A percentile compares a stretch with the other conserved stretches of the same genome.
These are phyloP conservation scores for Lepidotrigona ventralis DNA, from an alignment of 1,140 invertebrate species.

Conservation along the genomic window DNA sequence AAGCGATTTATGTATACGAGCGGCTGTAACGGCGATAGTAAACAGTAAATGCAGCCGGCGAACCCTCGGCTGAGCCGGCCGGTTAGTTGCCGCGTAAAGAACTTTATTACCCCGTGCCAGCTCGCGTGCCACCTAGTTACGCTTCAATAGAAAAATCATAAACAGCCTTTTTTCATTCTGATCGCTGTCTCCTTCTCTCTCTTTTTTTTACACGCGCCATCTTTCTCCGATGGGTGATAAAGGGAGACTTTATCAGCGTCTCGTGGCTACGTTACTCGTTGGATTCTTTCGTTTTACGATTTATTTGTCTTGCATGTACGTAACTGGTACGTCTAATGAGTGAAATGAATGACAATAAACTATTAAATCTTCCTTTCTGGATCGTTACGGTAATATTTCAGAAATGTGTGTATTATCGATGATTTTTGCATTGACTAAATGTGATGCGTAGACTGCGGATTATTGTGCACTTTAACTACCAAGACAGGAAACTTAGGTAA, in stretches of 20 bases:
- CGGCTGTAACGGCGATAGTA: slow-evolving; percentile 77
- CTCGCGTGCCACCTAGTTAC: slow-evolving; percentile 75
- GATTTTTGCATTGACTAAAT: no score
- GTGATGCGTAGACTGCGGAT: no score
- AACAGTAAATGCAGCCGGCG: slow-evolving; percentile 74
- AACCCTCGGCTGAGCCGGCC: slow-evolving; percentile 58
- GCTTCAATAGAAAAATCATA: slow-evolving; percentile 78
- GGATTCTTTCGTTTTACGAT: no score
- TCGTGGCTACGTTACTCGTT: no score
- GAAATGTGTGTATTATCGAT: no score
- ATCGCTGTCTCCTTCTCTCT: background rate
- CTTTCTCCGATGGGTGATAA: background rate
- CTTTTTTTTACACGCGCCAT: background rate
- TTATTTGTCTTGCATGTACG: no score
- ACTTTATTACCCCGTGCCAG: slow-evolving; percentile 74
- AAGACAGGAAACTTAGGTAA: no score
- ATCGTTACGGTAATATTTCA: no score
- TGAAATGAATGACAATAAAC: no score
- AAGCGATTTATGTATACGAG: slow-evolving; percentile 78
- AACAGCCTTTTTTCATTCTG: slow-evolving; percentile 63
- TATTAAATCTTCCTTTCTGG: no score
- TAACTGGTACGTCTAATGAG: no score
- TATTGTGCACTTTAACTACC: no score
- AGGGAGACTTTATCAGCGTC: background rate
- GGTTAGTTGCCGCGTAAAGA: slow-evolving; percentile 78